Conservation (phyloP, 2,888 invertebrate genomes). For the Malthinus seriepunctatus region DNA sequence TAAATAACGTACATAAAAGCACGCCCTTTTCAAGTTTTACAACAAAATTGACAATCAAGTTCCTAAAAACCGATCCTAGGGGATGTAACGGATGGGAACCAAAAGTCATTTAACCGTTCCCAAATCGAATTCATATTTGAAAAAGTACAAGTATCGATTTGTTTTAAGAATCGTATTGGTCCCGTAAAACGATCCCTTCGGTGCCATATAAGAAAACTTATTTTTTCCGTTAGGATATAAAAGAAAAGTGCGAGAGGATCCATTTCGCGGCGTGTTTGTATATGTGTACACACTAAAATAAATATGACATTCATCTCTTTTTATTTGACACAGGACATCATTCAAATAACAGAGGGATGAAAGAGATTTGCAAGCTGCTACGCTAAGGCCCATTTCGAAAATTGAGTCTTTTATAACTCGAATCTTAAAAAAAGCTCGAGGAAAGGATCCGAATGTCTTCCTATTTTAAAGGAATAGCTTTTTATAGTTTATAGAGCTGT, state of each 20-base stretch:
- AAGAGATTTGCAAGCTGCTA: constrained; percentile 27
- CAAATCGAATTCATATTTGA: constrained; percentile 14
- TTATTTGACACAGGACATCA: constrained; percentile 18
- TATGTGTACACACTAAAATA: neutral
- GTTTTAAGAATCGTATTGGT: constrained; percentile 6
- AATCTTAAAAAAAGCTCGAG: constrained; percentile 20
- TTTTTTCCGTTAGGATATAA: neutral
- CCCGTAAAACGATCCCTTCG: constrained; percentile 17
- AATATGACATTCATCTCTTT: constrained; percentile 11
- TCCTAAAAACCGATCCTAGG: constrained; percentile 9
- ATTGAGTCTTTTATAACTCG: constrained; percentile 34
- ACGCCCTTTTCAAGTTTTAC: constrained; percentile 9
- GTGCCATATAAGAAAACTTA: neutral
- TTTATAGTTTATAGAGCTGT: constrained; percentile 23
- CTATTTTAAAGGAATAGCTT: constrained; percentile 27
- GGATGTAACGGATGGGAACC: constrained; percentile 1
- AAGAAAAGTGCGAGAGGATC: neutral
- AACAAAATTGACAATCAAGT: constrained; percentile 13
- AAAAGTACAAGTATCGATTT: constrained; percentile 11
- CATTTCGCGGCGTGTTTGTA: neutral
- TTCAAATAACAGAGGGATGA: constrained; percentile 19
- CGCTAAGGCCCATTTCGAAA: constrained; percentile 36
- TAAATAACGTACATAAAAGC: constrained; percentile 17
- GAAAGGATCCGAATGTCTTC: constrained; percentile 21
- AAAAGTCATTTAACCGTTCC: constrained; percentile 10